Conservation (phyloP, 2,888 invertebrate genomes). For the Drosophila prostipennis region DNA sequence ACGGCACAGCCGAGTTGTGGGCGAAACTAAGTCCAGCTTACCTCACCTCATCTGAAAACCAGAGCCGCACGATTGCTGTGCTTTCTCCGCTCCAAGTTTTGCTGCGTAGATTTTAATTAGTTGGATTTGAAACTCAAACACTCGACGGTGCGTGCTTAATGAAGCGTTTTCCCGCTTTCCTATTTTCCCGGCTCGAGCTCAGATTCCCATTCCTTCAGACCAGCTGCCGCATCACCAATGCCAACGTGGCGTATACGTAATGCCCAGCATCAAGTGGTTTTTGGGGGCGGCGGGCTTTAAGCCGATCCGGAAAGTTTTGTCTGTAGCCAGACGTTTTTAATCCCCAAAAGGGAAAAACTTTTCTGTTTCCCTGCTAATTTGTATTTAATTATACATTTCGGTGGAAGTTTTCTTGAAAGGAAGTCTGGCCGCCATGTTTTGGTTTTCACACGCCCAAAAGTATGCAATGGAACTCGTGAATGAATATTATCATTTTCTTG, state of each 20-base stretch:
- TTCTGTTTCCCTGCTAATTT: conserved; percentile 37
- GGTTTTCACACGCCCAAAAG: conserved; percentile 58
- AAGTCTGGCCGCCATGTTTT: conserved; percentile 30
- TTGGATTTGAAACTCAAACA: conserved; percentile 71
- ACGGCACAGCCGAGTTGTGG: neutral
- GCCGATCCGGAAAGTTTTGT: conserved; percentile 22
- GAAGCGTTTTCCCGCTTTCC: conserved; percentile 50
- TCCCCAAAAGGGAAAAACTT: conserved; percentile 26
- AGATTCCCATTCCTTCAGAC: neutral
- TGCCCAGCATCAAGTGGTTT: conserved; percentile 61
- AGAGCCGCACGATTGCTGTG: conserved; percentile 2
- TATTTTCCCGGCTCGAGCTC: conserved; percentile 6
- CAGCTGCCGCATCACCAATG: conserved; percentile 1
- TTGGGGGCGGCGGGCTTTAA: conserved; percentile 27
- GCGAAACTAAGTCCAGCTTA: conserved; percentile 4
- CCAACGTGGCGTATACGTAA: conserved; percentile 55
- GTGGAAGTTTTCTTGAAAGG: conserved; percentile 5
- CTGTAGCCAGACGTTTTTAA: conserved; percentile 42
- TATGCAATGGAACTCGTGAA: conserved; percentile 13
- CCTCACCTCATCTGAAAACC: conserved; percentile 16
- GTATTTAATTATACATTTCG: conserved; percentile 46
- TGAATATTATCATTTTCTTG: conserved; percentile 20
- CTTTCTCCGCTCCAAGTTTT: conserved; percentile 41
- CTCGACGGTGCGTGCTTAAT: conserved; percentile 64
- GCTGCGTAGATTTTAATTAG: conserved; percentile 76